Base-by-base conservation (phyloP, 2,888 invertebrate genomes). In the Melolontha melolontha region DNA sequence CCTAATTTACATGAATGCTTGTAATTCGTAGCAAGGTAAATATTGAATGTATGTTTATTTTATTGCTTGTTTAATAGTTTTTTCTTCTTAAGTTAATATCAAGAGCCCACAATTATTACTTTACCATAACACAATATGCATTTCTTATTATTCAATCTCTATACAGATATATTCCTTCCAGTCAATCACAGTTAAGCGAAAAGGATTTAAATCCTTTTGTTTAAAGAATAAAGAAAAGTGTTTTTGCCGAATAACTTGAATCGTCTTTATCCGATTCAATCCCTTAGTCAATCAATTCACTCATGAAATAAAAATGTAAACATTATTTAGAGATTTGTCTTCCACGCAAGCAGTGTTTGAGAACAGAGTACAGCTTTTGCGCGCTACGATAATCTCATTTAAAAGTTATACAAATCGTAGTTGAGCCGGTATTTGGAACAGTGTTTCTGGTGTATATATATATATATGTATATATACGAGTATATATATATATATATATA, bases 401-500 rank as follows among this genome's bases (percentile, higher is more conserved):
- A 44, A 59, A 59, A 59, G 29, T 47, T 59, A 59, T 14, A 59
- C 44, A 59, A 59, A 59, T 59, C 44, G 29, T 14, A 59, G 44
- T 29, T 59, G 12, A 44, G 42, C 29, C 12, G 8, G 47, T 44
- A 29, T 59, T 59, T 59, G 27, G 29, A 27, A 27, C 44, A 22
- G 42, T 42, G 44, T 59, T 59, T n/a, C 59, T 17, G 41, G 41
- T 55, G 11, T 29, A 14, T 59, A 27, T 10, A 29, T 12, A 44
- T 10, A n/a, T 44, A 29, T 29, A 12, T 57, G 29, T 6, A n/a
- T 10, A 14, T 29, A 34, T 12, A 14, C 6, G 27, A 17, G 6
- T 55, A 22, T 17, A 40, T 42, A 42, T 57, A 22, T n/a, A 22
- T n/a, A 42, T 42, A 27, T 22, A 12, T 57, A 51, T 6, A n/a